Base-by-base conservation (phyloP, 2,888 invertebrate species). In the Ypsolopha sequella region DNA sequence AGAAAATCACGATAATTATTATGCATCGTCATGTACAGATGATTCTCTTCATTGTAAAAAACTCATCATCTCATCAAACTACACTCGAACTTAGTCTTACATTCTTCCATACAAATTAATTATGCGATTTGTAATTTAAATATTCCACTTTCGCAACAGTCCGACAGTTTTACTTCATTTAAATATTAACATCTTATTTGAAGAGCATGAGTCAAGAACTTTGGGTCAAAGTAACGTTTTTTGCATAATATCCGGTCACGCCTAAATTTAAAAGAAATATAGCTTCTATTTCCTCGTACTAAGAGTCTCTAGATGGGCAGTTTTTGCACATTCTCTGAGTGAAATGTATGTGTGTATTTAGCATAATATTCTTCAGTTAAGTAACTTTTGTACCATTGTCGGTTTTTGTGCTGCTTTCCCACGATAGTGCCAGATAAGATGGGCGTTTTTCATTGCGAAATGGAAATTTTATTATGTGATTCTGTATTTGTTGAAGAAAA, bases 341-440 rank as follows among this genome's bases (percentile, higher is more conserved):
- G 62, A 66, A 65, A 68, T 60, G 58, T 36, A 13, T 48, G 44
- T 43, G 7, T 43, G 49, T 54, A 53, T 63, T 68, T 65, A 58
- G 57, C 66, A 68, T 68, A 65, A 58, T 55, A 59, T 61, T 61
- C 62, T 60, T 58, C 62, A 59, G 62, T 61, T 53, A 51, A 48
- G 54, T 51, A 54, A 49, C 41, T 24, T 33, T 14, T 36, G 38
- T 35, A 43, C 49, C 14, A 49, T 49, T 49, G 49, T 49, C 33
- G 7, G 38, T 49, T 33, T 49, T 8, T 48, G 14, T 48, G 36
- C 36, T 48, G 13, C 48, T 48, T 48, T 48, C 48, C 36, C 48
- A 48, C 48, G 38, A 13, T 38, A 43, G 2, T 3, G 14, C 36
- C 38, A 36, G 48, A 48, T 48, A 36, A 48, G 48, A 38, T 24